These are phyloP conservation scores for Parus major DNA, from an alignment of 2,113 vertebrate genomes.

Conservation along the genomic window DNA sequence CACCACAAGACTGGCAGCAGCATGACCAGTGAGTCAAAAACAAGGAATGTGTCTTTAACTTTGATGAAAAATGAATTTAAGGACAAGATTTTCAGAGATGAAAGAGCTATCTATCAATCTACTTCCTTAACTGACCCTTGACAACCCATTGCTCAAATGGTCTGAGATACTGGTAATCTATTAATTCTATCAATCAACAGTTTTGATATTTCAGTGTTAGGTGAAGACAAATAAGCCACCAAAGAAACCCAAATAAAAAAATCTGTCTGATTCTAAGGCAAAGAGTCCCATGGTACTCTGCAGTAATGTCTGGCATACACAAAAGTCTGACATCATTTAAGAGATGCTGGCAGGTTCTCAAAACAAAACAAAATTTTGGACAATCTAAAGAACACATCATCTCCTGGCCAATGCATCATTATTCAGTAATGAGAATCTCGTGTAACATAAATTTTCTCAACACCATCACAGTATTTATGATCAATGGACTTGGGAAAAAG, in stretches of 20 bases:
- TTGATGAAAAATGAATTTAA: not conserved
- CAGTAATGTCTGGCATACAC: conserved; percentile 60
- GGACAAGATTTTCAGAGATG: not conserved
- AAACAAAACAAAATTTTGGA: conserved; percentile 56
- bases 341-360: conserved; percentile 48
- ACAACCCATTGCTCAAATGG: not conserved
- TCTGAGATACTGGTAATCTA: not conserved
- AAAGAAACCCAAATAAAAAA: not conserved
- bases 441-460: conserved; percentile 34
- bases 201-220: not conserved
- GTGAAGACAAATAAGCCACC: conserved; percentile 24
- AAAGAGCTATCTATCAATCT: not conserved
- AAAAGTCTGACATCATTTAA: conserved; percentile 57
- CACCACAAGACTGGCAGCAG: not conserved
- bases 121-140: not conserved
- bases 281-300: conserved; percentile 62
- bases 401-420: conserved; percentile 44
- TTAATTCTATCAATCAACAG: not conserved
- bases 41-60: not conserved
- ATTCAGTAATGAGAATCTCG: not conserved
- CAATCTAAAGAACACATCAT: conserved; percentile 12
- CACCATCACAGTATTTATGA: not conserved
- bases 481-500: not conserved
- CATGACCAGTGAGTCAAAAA: not conserved
- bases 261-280: conserved; percentile 26